Evolutionary conservation across 2,797 vertebrate genomes (phyloP).

Genomic region (Halcyon chelicuti): DNA sequence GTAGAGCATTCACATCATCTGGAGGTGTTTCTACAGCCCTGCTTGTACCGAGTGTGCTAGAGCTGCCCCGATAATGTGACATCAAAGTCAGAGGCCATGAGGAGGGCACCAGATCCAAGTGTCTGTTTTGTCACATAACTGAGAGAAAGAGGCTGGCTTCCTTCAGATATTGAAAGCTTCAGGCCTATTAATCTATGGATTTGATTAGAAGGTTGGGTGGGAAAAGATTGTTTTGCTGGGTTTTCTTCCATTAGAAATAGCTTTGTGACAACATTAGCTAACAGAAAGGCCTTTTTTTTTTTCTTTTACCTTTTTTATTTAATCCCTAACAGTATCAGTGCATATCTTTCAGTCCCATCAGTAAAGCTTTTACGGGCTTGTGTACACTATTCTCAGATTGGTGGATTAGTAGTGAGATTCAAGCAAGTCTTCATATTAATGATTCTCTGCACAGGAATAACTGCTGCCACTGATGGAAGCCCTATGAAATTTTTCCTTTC

Average conservation of each 20-base stretch:
- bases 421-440: not conserved
- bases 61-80: not conserved
- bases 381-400: not conserved
- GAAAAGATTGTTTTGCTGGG: accelerated
- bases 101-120: not conserved
- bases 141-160: not conserved
- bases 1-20: not conserved
- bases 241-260: not conserved
- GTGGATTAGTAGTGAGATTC: not conserved
- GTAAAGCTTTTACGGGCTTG: not conserved
- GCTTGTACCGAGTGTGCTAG: not conserved
- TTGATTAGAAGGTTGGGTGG: not conserved
- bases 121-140: not conserved
- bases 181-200: not conserved
- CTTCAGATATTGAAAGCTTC: not conserved
- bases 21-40: not conserved
- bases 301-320: accelerated
- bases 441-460: not conserved
- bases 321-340: not conserved
- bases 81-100: not conserved
- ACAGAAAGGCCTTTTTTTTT: not conserved
- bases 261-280: not conserved
- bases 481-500: not conserved
- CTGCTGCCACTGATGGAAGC: not conserved
- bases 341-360: not conserved